phyloP scores from a whole-genome alignment of 2,797 vertebrate genomes.

The Girardinus metallicus region DNA sequence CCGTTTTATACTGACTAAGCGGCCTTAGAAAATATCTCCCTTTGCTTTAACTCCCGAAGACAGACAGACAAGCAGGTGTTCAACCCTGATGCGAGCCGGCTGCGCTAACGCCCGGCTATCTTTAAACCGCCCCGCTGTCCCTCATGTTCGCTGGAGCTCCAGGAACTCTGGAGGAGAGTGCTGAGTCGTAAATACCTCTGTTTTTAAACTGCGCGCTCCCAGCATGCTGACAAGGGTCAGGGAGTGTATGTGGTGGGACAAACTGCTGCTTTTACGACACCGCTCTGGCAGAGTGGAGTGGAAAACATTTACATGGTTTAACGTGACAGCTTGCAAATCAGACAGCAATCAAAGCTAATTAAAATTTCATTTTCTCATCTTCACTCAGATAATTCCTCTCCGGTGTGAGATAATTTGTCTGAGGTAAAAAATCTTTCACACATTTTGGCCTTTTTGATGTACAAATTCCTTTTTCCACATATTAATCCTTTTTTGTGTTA shows the following conservation, averaged over 20 bases:
- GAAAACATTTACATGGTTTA: constrained; percentile 59
- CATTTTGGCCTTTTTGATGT: neutral
- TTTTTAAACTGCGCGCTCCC: constrained; percentile 72
- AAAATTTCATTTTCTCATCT: constrained; percentile 32
- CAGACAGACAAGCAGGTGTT: constrained; percentile 42
- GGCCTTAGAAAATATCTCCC: constrained; percentile 1
- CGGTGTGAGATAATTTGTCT: constrained; percentile 21
- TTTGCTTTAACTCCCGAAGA: constrained; percentile 16
- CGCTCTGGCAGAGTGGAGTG: constrained; percentile 36
- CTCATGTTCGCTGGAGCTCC: constrained; percentile 63
- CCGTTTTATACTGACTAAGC: neutral
- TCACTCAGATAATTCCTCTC: constrained; percentile 43
- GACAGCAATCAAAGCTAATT: constrained; percentile 51
- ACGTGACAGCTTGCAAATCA: constrained; percentile 55
- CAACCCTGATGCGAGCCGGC: constrained; percentile 49
- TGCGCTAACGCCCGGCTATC: constrained; percentile 66
- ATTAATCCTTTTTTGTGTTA: too few relatives aligned
- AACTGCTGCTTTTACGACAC: constrained; percentile 30
- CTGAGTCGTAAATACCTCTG: constrained; percentile 80
- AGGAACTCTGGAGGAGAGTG: constrained; percentile 69
- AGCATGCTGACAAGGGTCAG: constrained; percentile 50
- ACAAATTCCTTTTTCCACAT: neutral
- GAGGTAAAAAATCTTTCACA: neutral
- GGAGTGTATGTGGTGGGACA: constrained; percentile 39
- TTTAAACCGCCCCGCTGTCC: constrained; percentile 67